Conservation (phyloP, 2,888 invertebrate genomes). For the Agrilus mali region DNA sequence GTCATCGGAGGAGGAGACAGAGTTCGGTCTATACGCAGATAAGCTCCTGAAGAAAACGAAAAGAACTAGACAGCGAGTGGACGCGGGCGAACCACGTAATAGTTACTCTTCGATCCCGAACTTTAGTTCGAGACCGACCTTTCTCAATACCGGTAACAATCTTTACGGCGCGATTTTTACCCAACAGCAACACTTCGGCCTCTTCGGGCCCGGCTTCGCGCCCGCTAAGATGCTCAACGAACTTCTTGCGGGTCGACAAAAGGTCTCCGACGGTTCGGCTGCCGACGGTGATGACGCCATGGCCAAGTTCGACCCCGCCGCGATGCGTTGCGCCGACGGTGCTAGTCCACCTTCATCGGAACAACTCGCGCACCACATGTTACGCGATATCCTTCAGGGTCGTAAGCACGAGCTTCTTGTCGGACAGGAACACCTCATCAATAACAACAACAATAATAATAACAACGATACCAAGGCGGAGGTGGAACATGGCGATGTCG, state of each 20-base stretch:
- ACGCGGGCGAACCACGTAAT: conserved; percentile 92
- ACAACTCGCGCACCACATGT: conserved; percentile 65
- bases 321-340: conserved; percentile 39
- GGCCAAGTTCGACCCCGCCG: conserved; percentile 28
- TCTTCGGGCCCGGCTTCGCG: conserved; percentile 74
- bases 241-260: conserved; percentile 60
- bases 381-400: conserved; percentile 81
- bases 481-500: conserved; percentile 18
- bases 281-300: conserved; percentile 29
- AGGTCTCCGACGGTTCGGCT: conserved; percentile 33
- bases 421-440: conserved; percentile 34
- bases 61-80: conserved; percentile 90
- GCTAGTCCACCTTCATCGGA: conserved; percentile 39
- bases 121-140: conserved; percentile 62
- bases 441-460: conserved; percentile 40
- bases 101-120: conserved; percentile 74
- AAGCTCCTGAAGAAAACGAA: conserved; percentile 86
- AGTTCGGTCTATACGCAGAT: conserved; percentile 87
- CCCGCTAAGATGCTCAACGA: conserved; percentile 88
- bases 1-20: conserved; percentile 95
- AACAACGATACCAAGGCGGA: conserved; percentile 34
- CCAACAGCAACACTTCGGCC: conserved; percentile 68
- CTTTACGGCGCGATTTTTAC: conserved; percentile 78
- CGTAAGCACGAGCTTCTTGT: conserved; percentile 70
- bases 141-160: conserved; percentile 49